Conservation (phyloP, 2,888 invertebrate species). For the Tiphia femorata region DNA sequence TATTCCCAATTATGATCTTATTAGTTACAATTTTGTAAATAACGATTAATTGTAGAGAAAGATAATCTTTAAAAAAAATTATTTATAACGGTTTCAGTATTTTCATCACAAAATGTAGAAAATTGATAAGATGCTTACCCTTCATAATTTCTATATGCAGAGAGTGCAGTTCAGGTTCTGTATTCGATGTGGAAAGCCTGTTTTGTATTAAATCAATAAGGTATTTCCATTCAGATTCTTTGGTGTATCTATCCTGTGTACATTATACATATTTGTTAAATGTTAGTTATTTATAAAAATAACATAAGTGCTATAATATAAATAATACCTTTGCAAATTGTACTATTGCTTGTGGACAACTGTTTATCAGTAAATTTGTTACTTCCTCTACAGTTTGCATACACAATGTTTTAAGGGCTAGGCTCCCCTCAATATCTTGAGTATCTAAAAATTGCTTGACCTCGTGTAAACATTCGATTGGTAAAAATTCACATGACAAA, state of each 20-base stretch:
- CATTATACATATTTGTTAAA: too few species aligned
- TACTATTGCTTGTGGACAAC: slow-evolving; percentile 75
- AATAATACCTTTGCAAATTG: slow-evolving; percentile 76
- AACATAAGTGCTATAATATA: not conserved
- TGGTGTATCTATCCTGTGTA: slow-evolving; percentile 61
- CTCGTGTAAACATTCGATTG: slow-evolving; percentile 73
- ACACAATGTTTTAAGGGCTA: slow-evolving; percentile 71
- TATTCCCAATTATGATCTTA: not conserved
- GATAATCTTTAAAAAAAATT: not conserved
- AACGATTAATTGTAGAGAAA: not conserved
- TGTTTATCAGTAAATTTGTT: slow-evolving; percentile 72
- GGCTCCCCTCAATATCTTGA: slow-evolving; percentile 71
- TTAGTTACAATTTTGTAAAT: not conserved
- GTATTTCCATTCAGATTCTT: slow-evolving; percentile 65
- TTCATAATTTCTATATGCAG: slow-evolving; percentile 60
- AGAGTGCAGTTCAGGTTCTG: slow-evolving; percentile 47
- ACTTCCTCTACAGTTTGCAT: slow-evolving; percentile 70
- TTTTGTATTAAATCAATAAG: slow-evolving; percentile 60
- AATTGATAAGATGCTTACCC: slow-evolving; percentile 43
- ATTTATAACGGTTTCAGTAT: not conserved
- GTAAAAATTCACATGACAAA: slow-evolving; percentile 72
- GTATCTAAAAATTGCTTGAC: slow-evolving; percentile 75
- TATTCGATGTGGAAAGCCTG: slow-evolving; percentile 52
- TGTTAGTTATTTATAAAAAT: too few species aligned
- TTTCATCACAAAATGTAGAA: not conserved